Evolutionary conservation across 2,888 invertebrate genomes (phyloP), one percentile per base, ranked within the genome.

Genomic region (Acanthoscelides obtectus): DNA sequence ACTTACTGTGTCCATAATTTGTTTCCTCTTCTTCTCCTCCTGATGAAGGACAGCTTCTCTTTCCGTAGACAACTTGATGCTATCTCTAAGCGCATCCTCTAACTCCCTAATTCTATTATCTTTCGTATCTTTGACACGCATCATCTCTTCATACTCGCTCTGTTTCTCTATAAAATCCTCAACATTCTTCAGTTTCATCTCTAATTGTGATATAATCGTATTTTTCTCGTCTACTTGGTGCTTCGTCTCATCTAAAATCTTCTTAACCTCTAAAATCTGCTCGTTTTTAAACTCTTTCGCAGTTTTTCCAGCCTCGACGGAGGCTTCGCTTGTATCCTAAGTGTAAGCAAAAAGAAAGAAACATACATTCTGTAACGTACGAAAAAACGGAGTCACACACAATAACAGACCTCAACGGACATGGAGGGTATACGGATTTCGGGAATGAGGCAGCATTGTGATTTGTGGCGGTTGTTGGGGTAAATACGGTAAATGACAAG

Each of bases 51-150:
- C 89, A 77, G 88, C 88, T 79, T 92, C 92, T 75, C 91, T 87
- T 77, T 92, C 91, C 1, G 90, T 88, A n/a, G 91, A 90, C 79
- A 93, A 90, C 81, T 89, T 83, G 71, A 93, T 92, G 75, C 94
- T 95, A 84, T 95, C 94, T 73, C 94, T 89, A 73, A 97, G 86
- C 21, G 96, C 96, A 78, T 94, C 93, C 83, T 95, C 95, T 77
- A 97, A 86, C 81, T 95, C 94, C 80, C 90, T 89, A 71, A 96
- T 93, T 76, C 82, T 79, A 74, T 89, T 89, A 72, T 90, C 88
- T 84, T 91, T 92, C 77, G 88, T 88, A 74, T 72, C 75, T 69
- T 87, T 87, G 76, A 88, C 88, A 77, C 89, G 88, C 71, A 82
- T 80, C 69, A 82, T 73, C 72, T 80, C 79, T n/a, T 77, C 78